Evolutionary conservation across 2,888 invertebrate species (phyloP), one percentile per base, ranked within the genome.

Genomic region (Scaptomyza caliginosa): DNA sequence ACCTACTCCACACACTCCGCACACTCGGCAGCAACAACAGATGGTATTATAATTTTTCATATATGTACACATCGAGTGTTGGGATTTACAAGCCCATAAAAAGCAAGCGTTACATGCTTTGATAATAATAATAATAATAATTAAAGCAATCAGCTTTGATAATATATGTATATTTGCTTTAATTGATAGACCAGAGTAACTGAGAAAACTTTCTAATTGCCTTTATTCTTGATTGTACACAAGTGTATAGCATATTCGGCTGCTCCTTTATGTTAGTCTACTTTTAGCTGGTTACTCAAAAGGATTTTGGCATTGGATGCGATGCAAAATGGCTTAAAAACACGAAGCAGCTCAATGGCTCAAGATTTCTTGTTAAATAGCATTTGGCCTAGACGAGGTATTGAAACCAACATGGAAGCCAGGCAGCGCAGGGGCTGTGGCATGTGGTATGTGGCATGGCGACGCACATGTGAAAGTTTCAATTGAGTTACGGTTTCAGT

Each of bases 401-500:
- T n/a, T 11, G 4, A 30, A 30, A 30, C 6, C n/a, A n/a, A 57
- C 30, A 46, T 3, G 32, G 7, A 32, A 7, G 34, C 32, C 32
- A 32, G 8, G 4, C 4, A 2, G 30, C 2, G 30, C 4, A 5
- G 24, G 30, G 32, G 23, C 7, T 51, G 16, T 3, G 17, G 40
- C 26, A 24, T 72, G 39, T 10, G 49, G 49, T 56, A 46, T 58
- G 30, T 23, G 23, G 21, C 17, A 39, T 57, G 36, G 40, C 57
- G 46, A 42, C 49, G 67, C 62, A 32, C 60, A 49, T 68, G 71
- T 50, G 19, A 66, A 74, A 72, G 71, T 69, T 77, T 62, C 85
- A 82, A 85, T 85, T 82, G 77, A 81, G 85, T 81, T 79, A 72
- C 58, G 63, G 56, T 51, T 56, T 51, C 74, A 67, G 57, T 59